Conservation (phyloP, 2,888 invertebrate genomes). For the Hypena proboscidalis region DNA sequence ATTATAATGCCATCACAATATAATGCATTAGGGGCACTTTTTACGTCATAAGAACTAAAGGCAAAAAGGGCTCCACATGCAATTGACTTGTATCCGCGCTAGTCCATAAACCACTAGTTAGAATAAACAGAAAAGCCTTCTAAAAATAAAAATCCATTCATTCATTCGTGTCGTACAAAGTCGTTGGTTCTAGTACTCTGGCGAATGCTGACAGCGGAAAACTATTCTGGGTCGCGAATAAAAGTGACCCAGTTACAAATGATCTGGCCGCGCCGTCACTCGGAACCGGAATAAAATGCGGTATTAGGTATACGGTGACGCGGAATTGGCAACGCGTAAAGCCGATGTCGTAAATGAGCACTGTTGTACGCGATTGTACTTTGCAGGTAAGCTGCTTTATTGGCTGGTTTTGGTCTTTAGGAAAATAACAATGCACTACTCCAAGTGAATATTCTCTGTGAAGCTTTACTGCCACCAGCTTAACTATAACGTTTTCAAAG, state of each 20-base stretch:
- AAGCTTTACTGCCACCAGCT: no score
- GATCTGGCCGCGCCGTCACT: slow-evolving; percentile 55
- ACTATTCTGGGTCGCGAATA: slow-evolving; percentile 67
- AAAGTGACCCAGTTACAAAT: slow-evolving; percentile 71
- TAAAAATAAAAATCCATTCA: slow-evolving; percentile 56
- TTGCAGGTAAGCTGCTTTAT: slow-evolving; percentile 33
- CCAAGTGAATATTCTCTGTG: no score
- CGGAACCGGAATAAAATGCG: slow-evolving; percentile 43
- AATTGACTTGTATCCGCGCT: slow-evolving; percentile 12
- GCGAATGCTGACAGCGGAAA: slow-evolving; percentile 59
- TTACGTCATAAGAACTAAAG: neutral
- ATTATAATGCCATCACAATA: neutral
- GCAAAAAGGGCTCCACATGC: neutral
- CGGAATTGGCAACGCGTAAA: slow-evolving; percentile 32
- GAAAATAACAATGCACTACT: no score
- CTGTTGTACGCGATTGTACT: slow-evolving; percentile 24
- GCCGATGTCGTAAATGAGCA: slow-evolving; percentile 23
- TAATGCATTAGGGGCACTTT: neutral
- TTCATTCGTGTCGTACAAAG: slow-evolving; percentile 49
- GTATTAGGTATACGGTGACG: slow-evolving; percentile 23
- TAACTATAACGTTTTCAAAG: no score
- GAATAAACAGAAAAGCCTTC: slow-evolving; percentile 42
- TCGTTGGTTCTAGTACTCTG: slow-evolving; percentile 48
- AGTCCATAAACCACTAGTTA: slow-evolving; percentile 23
- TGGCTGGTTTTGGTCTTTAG: slow-evolving; percentile 18